These are phyloP conservation scores for Carpatolechia fugitivella DNA, from an alignment of 2,888 invertebrate genomes.

Conservation along the genomic window DNA sequence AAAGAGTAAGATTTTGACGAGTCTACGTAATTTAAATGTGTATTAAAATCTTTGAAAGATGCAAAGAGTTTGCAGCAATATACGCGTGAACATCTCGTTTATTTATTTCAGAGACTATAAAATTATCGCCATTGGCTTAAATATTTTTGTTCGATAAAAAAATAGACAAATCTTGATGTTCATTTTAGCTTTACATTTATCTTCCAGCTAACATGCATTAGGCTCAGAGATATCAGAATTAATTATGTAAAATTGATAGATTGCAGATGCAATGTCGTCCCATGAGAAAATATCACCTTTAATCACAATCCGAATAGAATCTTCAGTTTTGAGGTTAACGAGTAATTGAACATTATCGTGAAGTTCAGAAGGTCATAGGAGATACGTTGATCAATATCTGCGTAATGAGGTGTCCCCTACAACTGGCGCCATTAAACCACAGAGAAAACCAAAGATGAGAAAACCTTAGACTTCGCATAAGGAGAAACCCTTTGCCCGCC, in stretches of 20 bases:
- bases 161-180: too few relatives aligned
- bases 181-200: too few relatives aligned
- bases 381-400: constrained; percentile 60
- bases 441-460: not conserved
- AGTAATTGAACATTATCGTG: constrained; percentile 48
- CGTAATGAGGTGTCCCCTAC: constrained; percentile 57
- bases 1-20: too few relatives aligned
- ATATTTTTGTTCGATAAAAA: too few relatives aligned
- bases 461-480: not conserved
- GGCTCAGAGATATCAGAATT: not conserved
- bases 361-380: constrained; percentile 50
- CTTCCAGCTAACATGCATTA: not conserved
- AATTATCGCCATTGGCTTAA: too few relatives aligned
- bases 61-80: too few relatives aligned
- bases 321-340: constrained; percentile 34
- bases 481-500: too few relatives aligned
- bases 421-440: constrained; percentile 51
- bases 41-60: too few relatives aligned
- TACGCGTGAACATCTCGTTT: too few relatives aligned
- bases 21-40: not conserved
- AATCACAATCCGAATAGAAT: constrained; percentile 13
- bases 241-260: constrained; percentile 5
- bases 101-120: too few relatives aligned
- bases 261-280: not conserved
- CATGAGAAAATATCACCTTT: constrained; percentile 6